Conservation (phyloP, 2,113 vertebrate species). For the Etheostoma spectabile region DNA sequence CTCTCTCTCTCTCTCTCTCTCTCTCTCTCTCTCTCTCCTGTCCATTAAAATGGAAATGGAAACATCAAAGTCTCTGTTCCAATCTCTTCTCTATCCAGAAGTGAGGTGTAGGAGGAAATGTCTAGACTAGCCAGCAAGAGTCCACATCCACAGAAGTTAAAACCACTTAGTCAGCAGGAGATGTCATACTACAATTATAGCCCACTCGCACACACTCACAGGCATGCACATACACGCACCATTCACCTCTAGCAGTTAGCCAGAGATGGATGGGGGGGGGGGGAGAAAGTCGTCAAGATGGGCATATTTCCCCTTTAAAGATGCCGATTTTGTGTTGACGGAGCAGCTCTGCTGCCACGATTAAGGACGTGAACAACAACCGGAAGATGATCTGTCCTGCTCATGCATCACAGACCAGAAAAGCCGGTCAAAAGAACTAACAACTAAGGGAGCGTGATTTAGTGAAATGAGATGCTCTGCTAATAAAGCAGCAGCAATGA, state of each 20-base stretch:
- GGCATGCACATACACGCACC: neutral
- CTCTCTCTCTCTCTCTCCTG: neutral
- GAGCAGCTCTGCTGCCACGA: conserved; percentile 40
- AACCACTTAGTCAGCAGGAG: conserved; percentile 54
- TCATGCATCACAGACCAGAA: neutral
- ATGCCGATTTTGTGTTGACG: conserved; percentile 48
- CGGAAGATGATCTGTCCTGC: conserved; percentile 1
- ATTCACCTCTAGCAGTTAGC: conserved; percentile 14
- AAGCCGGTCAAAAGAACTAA: conserved; percentile 32
- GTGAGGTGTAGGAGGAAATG: conserved; percentile 41
- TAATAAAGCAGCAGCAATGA: conserved; percentile 24
- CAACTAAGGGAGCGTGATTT: neutral
- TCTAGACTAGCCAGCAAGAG: conserved; percentile 60
- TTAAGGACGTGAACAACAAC: conserved; percentile 49
- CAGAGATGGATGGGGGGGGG: neutral
- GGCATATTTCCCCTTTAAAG: conserved; percentile 45
- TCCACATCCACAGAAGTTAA: conserved; percentile 31
- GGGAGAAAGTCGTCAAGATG: conserved; percentile 21
- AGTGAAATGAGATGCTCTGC: conserved; percentile 6
- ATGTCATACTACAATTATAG: conserved; percentile 37
- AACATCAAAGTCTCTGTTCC: conserved; percentile 39
- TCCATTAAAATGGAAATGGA: conserved; percentile 39
- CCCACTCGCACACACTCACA: neutral
- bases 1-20: neutral
- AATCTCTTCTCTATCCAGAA: conserved; percentile 18